Evolutionary conservation across 1,140 invertebrate species (phyloP), one percentile per base, ranked within the genome.

Genomic region (Monomorium pharaonis): DNA sequence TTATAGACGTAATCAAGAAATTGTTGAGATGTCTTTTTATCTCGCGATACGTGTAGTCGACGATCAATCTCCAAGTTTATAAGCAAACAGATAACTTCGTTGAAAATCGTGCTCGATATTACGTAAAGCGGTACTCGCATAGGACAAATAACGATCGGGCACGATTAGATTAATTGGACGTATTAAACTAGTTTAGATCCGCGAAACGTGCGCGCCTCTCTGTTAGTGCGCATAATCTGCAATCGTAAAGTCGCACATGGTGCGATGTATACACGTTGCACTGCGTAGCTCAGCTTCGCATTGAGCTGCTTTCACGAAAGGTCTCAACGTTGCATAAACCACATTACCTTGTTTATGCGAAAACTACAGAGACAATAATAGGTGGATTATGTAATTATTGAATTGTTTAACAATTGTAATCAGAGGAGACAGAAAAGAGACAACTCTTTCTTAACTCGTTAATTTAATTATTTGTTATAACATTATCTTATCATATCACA

Each of bases 151-250:
- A 90, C 86, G 88, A 89, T 88, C 88, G 77, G 63, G 44, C 65
- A 89, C 33, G 88, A 90, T 87, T 88, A 89, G 76, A 90, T 88
- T 90, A 90, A 90, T 90, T 89, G 89, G 75, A 87, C 88, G 76
- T 84, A 88, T 89, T 90, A 88, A 87, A 90, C 81, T 75, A 86
- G 89, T 90, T 90, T 87, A 90, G 51, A 87, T 51, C 42, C 54
- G 21, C 37, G 37, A 42, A 58, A 69, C 78, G 62, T 58, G 58
- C 74, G 47, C 49, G 51, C 42, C 60, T 37, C 24, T 58, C 16
- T 3, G 18, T 60, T 56, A 30, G 24, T 21, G 54, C 54, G 83
- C 76, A 81, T 80, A 88, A 74, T 60, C 49, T 49, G 33, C 84
- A 47, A 37, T 54, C 54, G 49, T 67, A 84, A 63, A 65, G 42